Percentiles rank a stretch among this genome's conserved stretches.
These are phyloP conservation scores for Microctonus brassicae DNA, from an alignment of 2,888 invertebrate species.

Conservation along the genomic window DNA sequence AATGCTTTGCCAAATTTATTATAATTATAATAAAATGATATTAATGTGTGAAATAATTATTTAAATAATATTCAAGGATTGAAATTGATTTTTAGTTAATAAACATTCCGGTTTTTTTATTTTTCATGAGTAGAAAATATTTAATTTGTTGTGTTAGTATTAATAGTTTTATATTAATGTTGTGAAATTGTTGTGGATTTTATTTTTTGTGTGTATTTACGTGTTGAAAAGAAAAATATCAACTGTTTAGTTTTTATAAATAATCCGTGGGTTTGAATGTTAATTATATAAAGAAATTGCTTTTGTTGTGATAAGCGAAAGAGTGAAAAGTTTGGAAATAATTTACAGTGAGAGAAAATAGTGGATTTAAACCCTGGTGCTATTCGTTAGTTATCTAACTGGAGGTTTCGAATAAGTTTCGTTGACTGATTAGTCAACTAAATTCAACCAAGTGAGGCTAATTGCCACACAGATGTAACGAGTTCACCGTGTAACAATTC, in stretches of 20 bases:
- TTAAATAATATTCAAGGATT: too few species aligned
- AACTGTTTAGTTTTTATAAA: neutral
- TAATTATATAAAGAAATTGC: neutral
- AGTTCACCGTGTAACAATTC: constrained; percentile 6
- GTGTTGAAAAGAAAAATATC: too few species aligned
- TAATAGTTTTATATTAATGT: too few species aligned
- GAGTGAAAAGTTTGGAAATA: neutral
- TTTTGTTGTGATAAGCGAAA: neutral
- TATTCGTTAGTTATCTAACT: constrained; percentile 43
- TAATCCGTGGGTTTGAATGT: neutral
- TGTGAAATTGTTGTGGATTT: too few species aligned
- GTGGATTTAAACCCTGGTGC: constrained; percentile 15
- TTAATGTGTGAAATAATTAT: too few species aligned
- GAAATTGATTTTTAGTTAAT: too few species aligned
- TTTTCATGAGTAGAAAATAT: too few species aligned
- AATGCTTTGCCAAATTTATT: neutral
- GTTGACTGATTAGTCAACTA: constrained; percentile 43
- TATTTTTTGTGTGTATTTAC: too few species aligned
- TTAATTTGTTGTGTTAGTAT: too few species aligned
- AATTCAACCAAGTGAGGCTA: constrained; percentile 41
- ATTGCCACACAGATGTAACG: constrained; percentile 39
- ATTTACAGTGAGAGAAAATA: neutral
- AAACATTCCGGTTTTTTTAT: too few species aligned
- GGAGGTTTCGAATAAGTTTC: constrained; percentile 42
- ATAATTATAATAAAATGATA: too few species aligned